phyloP scores from a whole-genome alignment of 2,888 invertebrate species.

The Cheilosia vulpina region DNA sequence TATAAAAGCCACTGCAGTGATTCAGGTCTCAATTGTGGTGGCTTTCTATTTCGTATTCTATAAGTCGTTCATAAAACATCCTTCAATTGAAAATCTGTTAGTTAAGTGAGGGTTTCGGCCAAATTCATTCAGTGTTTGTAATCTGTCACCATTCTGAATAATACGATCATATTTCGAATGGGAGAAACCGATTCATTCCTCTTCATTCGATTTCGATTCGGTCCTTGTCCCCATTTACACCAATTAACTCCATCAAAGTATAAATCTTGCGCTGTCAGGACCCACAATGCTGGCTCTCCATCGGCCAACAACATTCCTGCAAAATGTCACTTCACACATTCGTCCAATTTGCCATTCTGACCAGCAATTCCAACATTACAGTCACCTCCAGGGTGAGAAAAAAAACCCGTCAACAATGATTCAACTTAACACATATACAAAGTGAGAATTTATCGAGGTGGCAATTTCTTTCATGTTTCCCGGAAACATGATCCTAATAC shows the following conservation, averaged over 20 bases:
- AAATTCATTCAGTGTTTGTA: no score
- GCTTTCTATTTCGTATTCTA: no score
- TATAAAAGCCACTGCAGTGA: no score
- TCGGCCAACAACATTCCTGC: constrained; percentile 30
- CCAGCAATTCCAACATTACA: constrained; percentile 22
- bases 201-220: neutral
- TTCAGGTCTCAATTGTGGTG: no score
- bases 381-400: neutral
- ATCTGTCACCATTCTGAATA: neutral
- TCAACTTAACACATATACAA: constrained; percentile 47
- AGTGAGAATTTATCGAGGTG: constrained; percentile 64
- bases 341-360: constrained; percentile 62
- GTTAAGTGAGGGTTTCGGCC: no score
- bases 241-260: constrained; percentile 51
- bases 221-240: constrained; percentile 7
- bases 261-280: constrained; percentile 57
- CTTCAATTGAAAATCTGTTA: no score
- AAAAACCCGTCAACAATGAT: constrained; percentile 35
- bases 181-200: neutral
- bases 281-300: constrained; percentile 34
- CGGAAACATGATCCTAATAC: constrained; percentile 56
- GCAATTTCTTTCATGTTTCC: constrained; percentile 67
- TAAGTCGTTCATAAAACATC: no score
- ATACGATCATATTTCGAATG: neutral
- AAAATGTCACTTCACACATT: constrained; percentile 45